Evolutionary conservation across 2,797 vertebrate species (phyloP).

Genomic region (Todus mexicanus): DNA sequence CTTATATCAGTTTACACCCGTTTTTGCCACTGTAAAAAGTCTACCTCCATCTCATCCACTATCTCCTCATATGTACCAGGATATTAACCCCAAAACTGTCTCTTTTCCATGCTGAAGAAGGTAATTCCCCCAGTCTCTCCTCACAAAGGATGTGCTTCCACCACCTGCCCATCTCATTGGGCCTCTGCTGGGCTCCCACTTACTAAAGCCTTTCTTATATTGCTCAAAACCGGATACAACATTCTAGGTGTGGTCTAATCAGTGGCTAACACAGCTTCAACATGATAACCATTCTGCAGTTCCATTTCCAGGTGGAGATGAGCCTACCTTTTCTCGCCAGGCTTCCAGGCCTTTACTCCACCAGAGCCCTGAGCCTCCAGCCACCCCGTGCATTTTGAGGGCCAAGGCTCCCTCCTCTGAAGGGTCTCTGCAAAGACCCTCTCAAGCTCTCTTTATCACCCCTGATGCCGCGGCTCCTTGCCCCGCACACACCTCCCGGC

Average conservation of each 20-base stretch:
- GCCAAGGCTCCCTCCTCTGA: not conserved
- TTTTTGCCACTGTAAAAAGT: not conserved
- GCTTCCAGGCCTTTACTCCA: not conserved
- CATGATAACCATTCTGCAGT: not conserved
- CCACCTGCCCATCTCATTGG: not conserved
- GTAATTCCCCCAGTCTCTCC: not conserved
- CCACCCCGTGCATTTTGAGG: too few relatives aligned
- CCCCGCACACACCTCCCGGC: not conserved
- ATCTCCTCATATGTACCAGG: rapidly evolving
- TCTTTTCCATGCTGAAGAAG: not conserved
- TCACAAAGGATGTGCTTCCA: not conserved
- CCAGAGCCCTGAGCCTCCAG: not conserved
- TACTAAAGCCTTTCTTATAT: not conserved
- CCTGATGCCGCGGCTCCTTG: not conserved
- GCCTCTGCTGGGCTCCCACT: not conserved
- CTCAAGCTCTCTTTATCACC: too few relatives aligned
- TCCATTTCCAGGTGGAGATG: not conserved
- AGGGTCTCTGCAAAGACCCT: not conserved
- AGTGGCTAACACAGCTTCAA: not conserved
- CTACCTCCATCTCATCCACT: not conserved
- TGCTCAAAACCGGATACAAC: not conserved
- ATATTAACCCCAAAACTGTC: not conserved
- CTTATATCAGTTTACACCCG: not conserved
- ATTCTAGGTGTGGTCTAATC: not conserved
- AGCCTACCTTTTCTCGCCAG: not conserved